Evolutionary conservation across 1,140 invertebrate species (phyloP), one percentile per base, ranked within the genome.

Genomic region (Pogonomyrmex barbatus): DNA sequence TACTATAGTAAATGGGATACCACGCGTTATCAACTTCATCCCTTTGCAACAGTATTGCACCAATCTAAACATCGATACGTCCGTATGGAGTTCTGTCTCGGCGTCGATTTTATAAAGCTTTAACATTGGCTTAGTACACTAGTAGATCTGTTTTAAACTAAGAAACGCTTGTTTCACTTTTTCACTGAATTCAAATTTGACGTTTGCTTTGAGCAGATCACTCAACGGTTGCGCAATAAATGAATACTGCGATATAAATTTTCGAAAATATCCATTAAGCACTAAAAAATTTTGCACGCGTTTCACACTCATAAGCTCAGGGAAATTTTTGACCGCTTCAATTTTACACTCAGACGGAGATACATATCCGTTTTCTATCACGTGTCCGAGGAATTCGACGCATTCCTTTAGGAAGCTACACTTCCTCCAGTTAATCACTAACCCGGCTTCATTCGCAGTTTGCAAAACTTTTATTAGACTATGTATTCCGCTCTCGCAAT

Each of bases 11-110:
- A 6, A 84, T 17, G 1, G 70, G 58, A 36, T 75, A 56, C 30
- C 62, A 62, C 30, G 30, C 82, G 54, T 60, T n/a, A 90, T 91
- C 87, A 2, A 50, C 4, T 2, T 24, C n/a, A 9, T 67, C n/a
- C 67, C 78, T 88, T 77, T 95, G 93, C 0, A 92, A 58, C 9
- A 95, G 52, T 1, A 93, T 89, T 8, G 90, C 93, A 5, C 91
- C 94, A 91, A 89, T 4, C 91, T 93, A 3, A 77, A 33, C 52
- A 92, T 90, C 17, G 88, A 90, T 10, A 89, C 93, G 73, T 94
- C 94, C 0, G 50, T 33, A 39, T 52, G 47, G 2, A 73, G 24
- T 45, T 86, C 77, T n/a, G 91, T 93, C 30, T 92, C 87, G 56
- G 88, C 79, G 39, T 88, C 86, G 14, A 91, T 75, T 39, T 87